Base-by-base conservation (phyloP, 2,113 vertebrate species). In the Neopipo cinnamomea region DNA sequence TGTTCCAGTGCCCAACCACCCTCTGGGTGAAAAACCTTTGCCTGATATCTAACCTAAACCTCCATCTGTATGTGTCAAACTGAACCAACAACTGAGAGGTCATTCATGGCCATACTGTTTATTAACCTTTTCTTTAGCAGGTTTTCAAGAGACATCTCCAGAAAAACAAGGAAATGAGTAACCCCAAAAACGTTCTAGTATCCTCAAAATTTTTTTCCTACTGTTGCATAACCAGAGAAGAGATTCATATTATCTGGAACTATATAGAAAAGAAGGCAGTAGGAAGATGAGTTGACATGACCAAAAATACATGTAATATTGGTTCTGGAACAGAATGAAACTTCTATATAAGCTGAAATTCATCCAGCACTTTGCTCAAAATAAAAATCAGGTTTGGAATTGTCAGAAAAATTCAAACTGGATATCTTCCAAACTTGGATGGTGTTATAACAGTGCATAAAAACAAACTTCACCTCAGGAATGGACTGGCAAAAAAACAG, bases 361-460 rank as follows among this genome's bases (percentile, higher is more conserved):
- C 14, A 92, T 75, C n/a, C 72, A 39, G 9, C 20, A 56, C 11
- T 80, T 70, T 55, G 10, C 16, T 68, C 16, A 59, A 91, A 96
- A 97, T 82, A 92, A 91, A 80, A 95, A 80, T 67, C 7, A 85
- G 19, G 5, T 66, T 89, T 93, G 23, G 3, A 85, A 82, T 76
- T 78, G 46, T 24, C 27, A 74, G 82, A 90, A 72, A 39, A 85
- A 24, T 27, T n/a, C 20, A 66, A 81, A 79, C 9, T 56, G 27
- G 12, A 65, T 91, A 94, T 87, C 11, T 92, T 94, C 91, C n/a
- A 88, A 66, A 52, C 4, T 33, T 2, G 2, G 5, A 28, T 58
- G 4, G 6, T 61, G 13, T 44, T 58, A 76, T 58, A 76, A 37
- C 33, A 66, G 63, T 22, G 22, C 21, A 25, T 49, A 50, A 91